Evolutionary conservation across 2,888 invertebrate genomes (phyloP), one percentile per base, ranked within the genome.

Genomic region (Prosopocoilus inquinatus): DNA sequence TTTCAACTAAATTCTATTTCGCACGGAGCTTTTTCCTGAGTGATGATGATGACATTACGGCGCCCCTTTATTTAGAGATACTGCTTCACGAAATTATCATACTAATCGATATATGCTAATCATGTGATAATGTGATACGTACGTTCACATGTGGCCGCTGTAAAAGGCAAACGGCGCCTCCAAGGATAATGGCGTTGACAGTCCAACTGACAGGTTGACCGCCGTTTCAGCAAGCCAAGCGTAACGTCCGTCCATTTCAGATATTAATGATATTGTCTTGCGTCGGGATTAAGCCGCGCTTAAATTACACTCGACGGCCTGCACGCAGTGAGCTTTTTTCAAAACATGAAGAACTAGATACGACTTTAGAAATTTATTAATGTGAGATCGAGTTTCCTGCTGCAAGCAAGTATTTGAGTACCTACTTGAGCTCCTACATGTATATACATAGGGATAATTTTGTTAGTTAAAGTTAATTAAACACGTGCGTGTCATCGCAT

Each of bases 241-340:
- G 41, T 9, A n/a, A 41, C 41, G 41, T 41, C 15, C 41, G 41
- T 41, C 41, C 41, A 41, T 41, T 11, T n/a, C n/a, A 11, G 41
- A 41, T 41, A 41, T 41, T 41, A 41, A 41, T 41, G 41, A 41
- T 41, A 41, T 41, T 41, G 41, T 41, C 41, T 41, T 41, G 16
- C 41, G 15, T 15, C 2, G 41, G 41, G 41, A 41, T 41, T 41
- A 41, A 41, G 16, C 12, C 15, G 41, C 41, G 16, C 12, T 41
- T 41, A 11, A 41, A 41, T 41, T 41, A 11, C 15, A 2, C 15
- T 41, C 41, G 41, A 41, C 12, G 41, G 8, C 20, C 20, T 28
- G 20, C 12, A 16, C 11, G n/a, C 41, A 9, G 41, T 16, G 15
- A 11, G 12, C 41, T 9, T 41, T 41, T 41, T 11, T 9, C 13